Conservation (phyloP, 1,140 invertebrate species). For the Hypothenemus hampei region DNA sequence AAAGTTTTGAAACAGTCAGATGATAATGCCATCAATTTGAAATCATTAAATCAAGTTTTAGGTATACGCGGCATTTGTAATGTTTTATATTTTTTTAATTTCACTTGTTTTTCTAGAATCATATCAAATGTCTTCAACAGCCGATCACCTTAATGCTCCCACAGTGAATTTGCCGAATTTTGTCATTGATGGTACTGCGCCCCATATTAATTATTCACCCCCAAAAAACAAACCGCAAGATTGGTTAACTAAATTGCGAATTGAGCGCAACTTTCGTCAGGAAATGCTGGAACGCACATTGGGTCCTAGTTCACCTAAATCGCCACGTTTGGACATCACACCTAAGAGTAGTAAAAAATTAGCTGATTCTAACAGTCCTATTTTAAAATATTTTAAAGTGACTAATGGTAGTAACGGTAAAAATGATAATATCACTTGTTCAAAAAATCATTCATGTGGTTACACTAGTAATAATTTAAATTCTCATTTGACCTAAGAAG, state of each 20-base stretch:
- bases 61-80: constrained; percentile 10
- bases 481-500: too few relatives aligned
- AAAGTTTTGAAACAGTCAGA: constrained; percentile 9
- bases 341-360: constrained; percentile 21
- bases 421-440: constrained; percentile 9
- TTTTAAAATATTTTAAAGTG: constrained; percentile 40
- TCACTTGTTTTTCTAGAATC: constrained; percentile 5
- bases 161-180: constrained; percentile 73
- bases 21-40: constrained; percentile 16
- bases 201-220: constrained; percentile 67
- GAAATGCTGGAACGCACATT: constrained; percentile 31
- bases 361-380: constrained; percentile 29
- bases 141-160: constrained; percentile 42
- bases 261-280: constrained; percentile 49
- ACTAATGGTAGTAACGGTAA: constrained; percentile 19
- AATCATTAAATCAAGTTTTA: constrained; percentile 19
- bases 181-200: constrained; percentile 67
- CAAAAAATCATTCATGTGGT: constrained; percentile 20
- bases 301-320: constrained; percentile 24
- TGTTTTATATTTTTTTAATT: not conserved
- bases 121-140: constrained; percentile 9
- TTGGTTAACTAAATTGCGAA: constrained; percentile 66
- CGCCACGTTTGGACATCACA: constrained; percentile 25
- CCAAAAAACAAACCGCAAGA: constrained; percentile 61
- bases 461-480: too few relatives aligned